Conservation (phyloP, 2,888 invertebrate species). For the Agriotes lineatus region DNA sequence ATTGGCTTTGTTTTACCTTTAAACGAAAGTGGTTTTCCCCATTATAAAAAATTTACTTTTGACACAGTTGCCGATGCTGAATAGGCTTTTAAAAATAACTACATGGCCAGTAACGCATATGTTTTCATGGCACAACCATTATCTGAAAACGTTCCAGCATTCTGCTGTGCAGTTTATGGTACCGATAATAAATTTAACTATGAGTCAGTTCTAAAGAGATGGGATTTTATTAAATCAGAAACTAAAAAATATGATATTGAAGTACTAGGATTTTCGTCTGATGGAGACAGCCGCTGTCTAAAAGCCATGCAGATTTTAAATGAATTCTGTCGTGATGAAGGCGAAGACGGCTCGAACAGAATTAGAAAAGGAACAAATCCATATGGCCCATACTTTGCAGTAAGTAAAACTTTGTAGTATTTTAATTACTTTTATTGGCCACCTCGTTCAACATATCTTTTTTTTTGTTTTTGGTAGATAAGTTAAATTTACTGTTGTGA, state of each 20-base stretch:
- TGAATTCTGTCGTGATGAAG: too few relatives aligned
- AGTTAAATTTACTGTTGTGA: too few relatives aligned
- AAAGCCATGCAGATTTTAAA: background rate
- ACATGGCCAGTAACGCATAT: conserved; percentile 24
- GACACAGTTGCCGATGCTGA: background rate
- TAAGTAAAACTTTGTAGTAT: too few relatives aligned
- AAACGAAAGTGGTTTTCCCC: background rate
- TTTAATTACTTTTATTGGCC: too few relatives aligned
- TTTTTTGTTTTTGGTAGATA: too few relatives aligned
- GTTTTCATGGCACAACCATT: conserved; percentile 43
- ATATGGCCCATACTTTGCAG: background rate
- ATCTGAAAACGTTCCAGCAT: conserved; percentile 33
- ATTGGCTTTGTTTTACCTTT: background rate
- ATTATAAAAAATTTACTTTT: background rate
- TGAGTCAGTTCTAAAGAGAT: conserved; percentile 35
- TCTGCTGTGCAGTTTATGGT: conserved; percentile 43
- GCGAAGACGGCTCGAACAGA: background rate
- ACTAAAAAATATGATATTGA: conserved; percentile 34
- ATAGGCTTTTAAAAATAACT: background rate
- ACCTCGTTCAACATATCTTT: too few relatives aligned
- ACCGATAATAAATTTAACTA: conserved; percentile 38
- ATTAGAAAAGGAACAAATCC: too few relatives aligned
- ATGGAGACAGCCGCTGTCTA: conserved; percentile 4
- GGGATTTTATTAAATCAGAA: conserved; percentile 32
- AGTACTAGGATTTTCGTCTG: too few relatives aligned